phyloP scores from a whole-genome alignment of 2,888 invertebrate genomes.

The Phanerotoma sp. region DNA sequence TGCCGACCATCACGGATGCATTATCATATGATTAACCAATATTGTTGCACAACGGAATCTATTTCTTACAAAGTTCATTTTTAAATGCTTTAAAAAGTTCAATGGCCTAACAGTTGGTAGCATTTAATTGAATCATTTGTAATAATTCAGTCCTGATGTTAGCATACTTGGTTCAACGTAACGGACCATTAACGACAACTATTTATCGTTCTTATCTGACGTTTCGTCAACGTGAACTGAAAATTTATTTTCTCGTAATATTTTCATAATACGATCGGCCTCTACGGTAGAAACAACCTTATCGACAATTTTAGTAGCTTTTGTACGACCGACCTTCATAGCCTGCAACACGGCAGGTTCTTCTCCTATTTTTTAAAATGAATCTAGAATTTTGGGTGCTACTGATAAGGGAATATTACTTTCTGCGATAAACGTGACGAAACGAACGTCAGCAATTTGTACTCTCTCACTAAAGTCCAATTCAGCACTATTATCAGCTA shows the following conservation, averaged over 20 bases:
- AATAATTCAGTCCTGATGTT: too few species aligned
- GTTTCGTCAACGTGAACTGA: conserved; percentile 28
- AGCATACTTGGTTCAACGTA: conserved; percentile 23
- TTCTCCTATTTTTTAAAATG: neutral
- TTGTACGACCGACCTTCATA: too few species aligned
- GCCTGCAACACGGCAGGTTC: too few species aligned
- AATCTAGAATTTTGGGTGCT: neutral
- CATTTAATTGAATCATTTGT: conserved; percentile 25
- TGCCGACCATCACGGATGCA: too few species aligned
- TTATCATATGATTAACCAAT: too few species aligned
- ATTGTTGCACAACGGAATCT: too few species aligned
- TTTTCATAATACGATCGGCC: too few species aligned
- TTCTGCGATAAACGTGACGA: conserved; percentile 1
- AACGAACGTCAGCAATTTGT: conserved; percentile 17
- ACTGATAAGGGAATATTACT: neutral
- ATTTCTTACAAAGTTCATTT: conserved; percentile 14
- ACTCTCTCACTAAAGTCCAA: too few species aligned
- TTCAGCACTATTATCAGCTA: too few species aligned
- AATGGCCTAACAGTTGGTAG: conserved; percentile 23
- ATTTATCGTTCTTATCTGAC: conserved; percentile 21
- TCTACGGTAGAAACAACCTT: too few species aligned
- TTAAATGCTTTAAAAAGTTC: conserved; percentile 22
- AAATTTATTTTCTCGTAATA: too few species aligned
- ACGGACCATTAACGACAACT: conserved; percentile 20
- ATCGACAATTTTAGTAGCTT: too few species aligned